A percentile compares a stretch with the other conserved stretches of the same genome.
phyloP scores from a whole-genome alignment of 1,140 invertebrate species.

The Calephelis nemesis region DNA sequence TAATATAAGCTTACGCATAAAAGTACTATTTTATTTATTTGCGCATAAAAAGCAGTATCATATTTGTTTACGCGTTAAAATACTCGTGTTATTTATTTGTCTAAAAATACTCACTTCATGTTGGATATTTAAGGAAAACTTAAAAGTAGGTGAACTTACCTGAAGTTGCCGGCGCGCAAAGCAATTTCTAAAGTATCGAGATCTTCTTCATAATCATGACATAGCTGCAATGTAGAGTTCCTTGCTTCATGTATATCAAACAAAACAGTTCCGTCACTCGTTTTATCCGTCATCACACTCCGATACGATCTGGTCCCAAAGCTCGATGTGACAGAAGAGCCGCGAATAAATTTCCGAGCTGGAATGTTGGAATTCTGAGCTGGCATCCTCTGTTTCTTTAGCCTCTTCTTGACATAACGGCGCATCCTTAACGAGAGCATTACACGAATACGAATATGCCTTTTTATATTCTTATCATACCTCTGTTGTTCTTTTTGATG shows the following conservation, averaged over 20 bases:
- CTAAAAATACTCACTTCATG: neutral
- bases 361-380: constrained; percentile 36
- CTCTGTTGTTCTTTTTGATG: constrained; percentile 60
- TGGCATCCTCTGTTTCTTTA: constrained; percentile 47
- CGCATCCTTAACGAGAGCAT: constrained; percentile 75
- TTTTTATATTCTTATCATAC: constrained; percentile 74
- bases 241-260: constrained; percentile 74
- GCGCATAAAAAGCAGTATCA: too few species aligned
- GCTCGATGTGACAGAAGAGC: constrained; percentile 48
- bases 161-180: constrained; percentile 74
- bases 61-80: too few species aligned
- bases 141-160: constrained; percentile 42
- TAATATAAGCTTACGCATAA: too few species aligned
- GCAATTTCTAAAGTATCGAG: constrained; percentile 69
- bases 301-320: constrained; percentile 66
- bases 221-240: constrained; percentile 70
- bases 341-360: constrained; percentile 49
- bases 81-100: too few species aligned
- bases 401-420: constrained; percentile 65
- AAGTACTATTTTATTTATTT: too few species aligned
- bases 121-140: too few species aligned
- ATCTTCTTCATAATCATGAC: constrained; percentile 69
- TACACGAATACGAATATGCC: constrained; percentile 72
- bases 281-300: constrained; percentile 66
- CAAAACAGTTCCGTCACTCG: constrained; percentile 59